phyloP scores from a whole-genome alignment of 2,797 vertebrate genomes.

The Tragelaphus oryx region DNA sequence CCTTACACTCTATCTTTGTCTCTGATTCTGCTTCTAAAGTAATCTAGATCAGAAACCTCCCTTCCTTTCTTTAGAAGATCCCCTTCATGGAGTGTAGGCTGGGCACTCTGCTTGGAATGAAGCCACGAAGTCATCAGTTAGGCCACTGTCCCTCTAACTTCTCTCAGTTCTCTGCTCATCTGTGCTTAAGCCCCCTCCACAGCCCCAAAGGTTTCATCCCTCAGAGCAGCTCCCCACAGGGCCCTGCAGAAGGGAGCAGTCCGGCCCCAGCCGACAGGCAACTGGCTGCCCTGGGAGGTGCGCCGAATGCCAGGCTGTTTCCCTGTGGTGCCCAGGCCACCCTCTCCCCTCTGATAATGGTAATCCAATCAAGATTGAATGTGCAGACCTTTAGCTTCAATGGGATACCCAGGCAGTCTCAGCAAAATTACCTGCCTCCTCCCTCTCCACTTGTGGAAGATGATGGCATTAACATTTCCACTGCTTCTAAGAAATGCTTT shows the following conservation, averaged over 20 bases:
- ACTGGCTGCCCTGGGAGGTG: neutral
- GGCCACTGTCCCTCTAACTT: rapidly evolving
- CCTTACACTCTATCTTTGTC: neutral
- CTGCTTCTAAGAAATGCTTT: slow-evolving; percentile 63
- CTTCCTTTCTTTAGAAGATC: neutral
- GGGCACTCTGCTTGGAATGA: neutral
- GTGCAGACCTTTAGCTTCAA: slow-evolving; percentile 56
- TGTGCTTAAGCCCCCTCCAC: neutral
- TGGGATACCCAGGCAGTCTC: slow-evolving; percentile 41
- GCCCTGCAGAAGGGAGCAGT: neutral
- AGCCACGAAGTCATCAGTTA: rapidly evolving
- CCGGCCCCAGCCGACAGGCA: neutral
- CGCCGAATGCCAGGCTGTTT: neutral
- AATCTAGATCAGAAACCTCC: neutral
- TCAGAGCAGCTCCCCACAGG: neutral
- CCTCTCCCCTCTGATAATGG: neutral
- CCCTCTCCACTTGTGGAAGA: slow-evolving; percentile 40
- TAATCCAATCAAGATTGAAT: slow-evolving; percentile 57
- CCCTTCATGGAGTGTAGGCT: rapidly evolving
- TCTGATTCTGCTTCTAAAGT: neutral
- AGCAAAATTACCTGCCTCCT: slow-evolving; percentile 61
- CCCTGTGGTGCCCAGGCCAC: neutral
- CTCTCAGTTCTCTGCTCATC: rapidly evolving
- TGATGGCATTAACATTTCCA: slow-evolving; percentile 75
- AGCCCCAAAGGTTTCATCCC: neutral